Base-by-base conservation (phyloP, 1,140 invertebrate species). In the Pseudomyrmex dendroicus region DNA sequence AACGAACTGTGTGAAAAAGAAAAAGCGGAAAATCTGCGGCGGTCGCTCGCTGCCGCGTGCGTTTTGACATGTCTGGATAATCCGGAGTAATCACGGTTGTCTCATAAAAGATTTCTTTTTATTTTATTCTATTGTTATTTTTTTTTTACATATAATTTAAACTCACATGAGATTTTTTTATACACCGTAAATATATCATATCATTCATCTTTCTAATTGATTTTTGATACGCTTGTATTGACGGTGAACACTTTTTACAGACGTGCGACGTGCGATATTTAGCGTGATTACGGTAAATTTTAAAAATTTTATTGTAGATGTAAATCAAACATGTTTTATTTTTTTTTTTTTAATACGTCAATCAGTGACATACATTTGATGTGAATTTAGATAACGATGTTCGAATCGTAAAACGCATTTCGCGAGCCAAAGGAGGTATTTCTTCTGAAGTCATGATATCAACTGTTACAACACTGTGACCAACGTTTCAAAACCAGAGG, bases 341-440 rank as follows among this genome's bases (percentile, higher is more conserved):
- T 7, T 35, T 5, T 35, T 35, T 0, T 35, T 35, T 35, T 35
- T 0, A 35, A 25, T n/a, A 63, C 12, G 70, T 88, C 90, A 88
- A 91, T 89, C 87, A 54, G 59, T 35, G 35, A 35, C 89, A 86
- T 88, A 89, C 59, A 56, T 88, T 87, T 77, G 80, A 89, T 89
- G 84, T 91, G 84, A 86, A 89, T 86, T 86, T 87, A 88, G 76
- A 86, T 91, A 89, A 91, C 88, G 89, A 86, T 54, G 78, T 85
- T 85, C 84, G 86, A 86, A 84, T 82, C 64, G 64, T 73, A 86
- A 86, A 10, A 9, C 20, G 25, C 35, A 13, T 1, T n/a, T 87
- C 61, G 22, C 80, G 84, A 89, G 83, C 92, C 89, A 90, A 90
- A 89, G 73, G 68, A 82, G 62, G 82, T 89, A 91, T 92, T 92